Conservation (phyloP, 2,113 vertebrate genomes). For the Xiphophorus maculatus region DNA sequence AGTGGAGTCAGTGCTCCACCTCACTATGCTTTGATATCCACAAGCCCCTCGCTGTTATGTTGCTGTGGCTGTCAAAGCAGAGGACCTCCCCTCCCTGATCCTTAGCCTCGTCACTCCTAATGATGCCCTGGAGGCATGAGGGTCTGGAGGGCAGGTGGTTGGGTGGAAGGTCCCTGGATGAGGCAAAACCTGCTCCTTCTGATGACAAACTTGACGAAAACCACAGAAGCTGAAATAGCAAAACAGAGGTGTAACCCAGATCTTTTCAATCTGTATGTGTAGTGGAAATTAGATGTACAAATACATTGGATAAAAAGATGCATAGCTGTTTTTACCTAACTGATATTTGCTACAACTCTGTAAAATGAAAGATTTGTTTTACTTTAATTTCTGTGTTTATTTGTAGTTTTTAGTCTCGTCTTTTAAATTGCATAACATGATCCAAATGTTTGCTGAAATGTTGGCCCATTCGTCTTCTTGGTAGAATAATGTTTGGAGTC, state of each 20-base stretch:
- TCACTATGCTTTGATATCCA: conserved; percentile 56
- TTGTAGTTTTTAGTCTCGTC: too few relatives aligned
- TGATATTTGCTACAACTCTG: too few relatives aligned
- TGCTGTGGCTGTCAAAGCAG: conserved; percentile 46
- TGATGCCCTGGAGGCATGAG: conserved; percentile 72
- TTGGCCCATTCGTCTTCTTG: too few relatives aligned
- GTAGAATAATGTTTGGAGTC: too few relatives aligned
- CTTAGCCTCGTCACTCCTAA: conserved; percentile 60
- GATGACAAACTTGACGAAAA: conserved; percentile 22
- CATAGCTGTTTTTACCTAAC: too few relatives aligned
- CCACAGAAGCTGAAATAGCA: background rate
- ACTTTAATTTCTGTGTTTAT: too few relatives aligned
- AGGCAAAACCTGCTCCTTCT: conserved; percentile 30
- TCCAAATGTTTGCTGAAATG: too few relatives aligned
- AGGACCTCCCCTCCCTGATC: conserved; percentile 55
- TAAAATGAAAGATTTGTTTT: too few relatives aligned
- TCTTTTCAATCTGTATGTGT: background rate
- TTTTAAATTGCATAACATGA: too few relatives aligned
- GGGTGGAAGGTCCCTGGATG: conserved; percentile 56
- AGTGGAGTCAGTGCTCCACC: conserved; percentile 33
- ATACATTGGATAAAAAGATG: too few relatives aligned
- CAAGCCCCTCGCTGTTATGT: conserved; percentile 64
- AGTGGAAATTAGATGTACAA: too few relatives aligned
- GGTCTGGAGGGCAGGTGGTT: conserved; percentile 66
- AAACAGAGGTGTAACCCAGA: background rate